Percentiles rank a stretch among this genome's conserved stretches.
Evolutionary conservation across 2,888 invertebrate species (phyloP).

Genomic region (Spialia ferax): DNA sequence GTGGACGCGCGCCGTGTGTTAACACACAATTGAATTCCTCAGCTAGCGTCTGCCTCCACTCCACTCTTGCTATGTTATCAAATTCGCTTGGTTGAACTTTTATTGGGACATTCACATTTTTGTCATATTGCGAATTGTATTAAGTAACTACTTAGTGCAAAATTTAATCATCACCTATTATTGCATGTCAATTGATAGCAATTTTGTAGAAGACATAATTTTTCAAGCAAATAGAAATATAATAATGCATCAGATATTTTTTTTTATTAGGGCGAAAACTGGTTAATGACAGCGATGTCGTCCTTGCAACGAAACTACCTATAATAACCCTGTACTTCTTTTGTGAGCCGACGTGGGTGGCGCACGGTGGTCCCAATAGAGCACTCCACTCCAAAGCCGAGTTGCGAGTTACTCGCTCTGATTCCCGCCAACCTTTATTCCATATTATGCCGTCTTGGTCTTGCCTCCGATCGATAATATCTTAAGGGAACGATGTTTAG

Average conservation of each 20-base stretch:
- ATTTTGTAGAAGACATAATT: too few relatives aligned
- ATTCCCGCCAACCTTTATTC: constrained; percentile 1
- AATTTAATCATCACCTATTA: too few relatives aligned
- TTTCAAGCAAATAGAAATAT: neutral
- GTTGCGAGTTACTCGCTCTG: neutral
- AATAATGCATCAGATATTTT: too few relatives aligned
- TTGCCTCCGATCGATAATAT: neutral
- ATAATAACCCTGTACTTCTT: neutral
- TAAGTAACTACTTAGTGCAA: too few relatives aligned
- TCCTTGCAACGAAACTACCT: neutral
- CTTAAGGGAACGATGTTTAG: neutral
- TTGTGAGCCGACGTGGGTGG: neutral
- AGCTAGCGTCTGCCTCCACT: constrained; percentile 1
- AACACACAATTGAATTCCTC: constrained; percentile 13
- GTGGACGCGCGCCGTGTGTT: constrained; percentile 7
- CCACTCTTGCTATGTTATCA: neutral
- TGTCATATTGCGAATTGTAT: too few relatives aligned
- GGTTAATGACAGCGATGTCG: neutral
- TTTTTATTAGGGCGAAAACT: neutral
- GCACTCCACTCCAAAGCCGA: neutral
- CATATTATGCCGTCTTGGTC: neutral
- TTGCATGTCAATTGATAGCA: too few relatives aligned
- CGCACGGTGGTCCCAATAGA: neutral
- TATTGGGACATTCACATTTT: too few relatives aligned
- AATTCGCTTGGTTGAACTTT: neutral